Evolutionary conservation across 2,888 invertebrate genomes (phyloP).

Genomic region (Dendrolimus pini): DNA sequence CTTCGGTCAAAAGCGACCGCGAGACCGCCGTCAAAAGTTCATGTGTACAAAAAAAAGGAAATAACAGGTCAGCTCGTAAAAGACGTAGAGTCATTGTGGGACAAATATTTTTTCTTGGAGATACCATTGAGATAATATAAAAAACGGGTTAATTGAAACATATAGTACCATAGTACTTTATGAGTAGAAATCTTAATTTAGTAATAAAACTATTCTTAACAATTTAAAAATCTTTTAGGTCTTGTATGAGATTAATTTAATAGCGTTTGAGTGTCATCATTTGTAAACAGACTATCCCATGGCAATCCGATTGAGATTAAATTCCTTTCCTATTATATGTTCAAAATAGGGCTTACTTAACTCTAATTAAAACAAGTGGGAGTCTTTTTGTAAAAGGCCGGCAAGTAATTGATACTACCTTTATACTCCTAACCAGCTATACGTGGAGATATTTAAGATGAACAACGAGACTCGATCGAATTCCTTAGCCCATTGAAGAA

Average conservation of each 20-base stretch:
- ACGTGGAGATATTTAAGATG: conserved; percentile 47
- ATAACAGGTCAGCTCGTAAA: conserved; percentile 69
- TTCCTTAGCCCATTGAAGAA: conserved; percentile 75
- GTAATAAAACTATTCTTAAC: no score
- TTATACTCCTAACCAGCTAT: conserved; percentile 33
- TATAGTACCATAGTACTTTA: conserved; percentile 13
- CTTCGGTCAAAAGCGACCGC: conserved; percentile 73
- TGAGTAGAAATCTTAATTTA: conserved; percentile 5
- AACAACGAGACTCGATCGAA: conserved; percentile 73
- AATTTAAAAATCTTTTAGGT: no score
- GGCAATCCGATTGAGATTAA: neutral
- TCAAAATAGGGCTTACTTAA: conserved; percentile 26
- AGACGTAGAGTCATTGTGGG: conserved; percentile 62
- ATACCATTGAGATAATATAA: conserved; percentile 32
- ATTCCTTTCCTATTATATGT: conserved; percentile 17
- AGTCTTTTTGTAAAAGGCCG: conserved; percentile 28
- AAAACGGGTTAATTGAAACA: conserved; percentile 20
- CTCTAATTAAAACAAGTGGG: conserved; percentile 32
- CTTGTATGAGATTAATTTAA: neutral
- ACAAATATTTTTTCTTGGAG: conserved; percentile 43
- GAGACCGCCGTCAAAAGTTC: conserved; percentile 69
- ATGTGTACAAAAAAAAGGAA: conserved; percentile 51
- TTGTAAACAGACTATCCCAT: neutral
- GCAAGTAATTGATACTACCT: conserved; percentile 43
- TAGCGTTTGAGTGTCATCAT: neutral